These are phyloP conservation scores for Buceros bicornis DNA, from an alignment of 2,797 vertebrate species.

Conservation along the genomic window DNA sequence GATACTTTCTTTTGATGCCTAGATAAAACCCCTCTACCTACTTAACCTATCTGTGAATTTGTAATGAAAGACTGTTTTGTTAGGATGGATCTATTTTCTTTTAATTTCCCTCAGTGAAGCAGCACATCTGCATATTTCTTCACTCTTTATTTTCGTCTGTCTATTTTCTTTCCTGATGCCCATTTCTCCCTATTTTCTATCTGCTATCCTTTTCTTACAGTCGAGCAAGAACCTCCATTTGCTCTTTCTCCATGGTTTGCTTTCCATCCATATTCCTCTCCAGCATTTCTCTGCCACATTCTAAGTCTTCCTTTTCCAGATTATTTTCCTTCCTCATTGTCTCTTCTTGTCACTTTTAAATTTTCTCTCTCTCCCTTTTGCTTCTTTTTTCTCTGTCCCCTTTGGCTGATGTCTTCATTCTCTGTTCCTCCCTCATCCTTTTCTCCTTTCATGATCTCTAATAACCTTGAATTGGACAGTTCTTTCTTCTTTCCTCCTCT, in stretches of 20 bases:
- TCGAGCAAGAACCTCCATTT: not conserved
- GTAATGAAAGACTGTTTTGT: not conserved
- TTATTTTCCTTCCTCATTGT: not conserved
- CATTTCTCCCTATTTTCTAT: not conserved
- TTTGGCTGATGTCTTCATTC: not conserved
- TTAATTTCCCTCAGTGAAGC: not conserved
- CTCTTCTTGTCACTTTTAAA: not conserved
- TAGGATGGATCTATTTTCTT: not conserved
- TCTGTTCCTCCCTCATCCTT: not conserved
- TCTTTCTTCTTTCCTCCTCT: conserved; percentile 7
- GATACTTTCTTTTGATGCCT: not conserved
- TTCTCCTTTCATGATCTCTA: not conserved
- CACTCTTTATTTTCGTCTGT: not conserved
- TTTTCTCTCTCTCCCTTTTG: not conserved
- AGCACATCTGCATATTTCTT: not conserved
- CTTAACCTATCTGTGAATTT: not conserved
- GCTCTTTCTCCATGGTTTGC: not conserved
- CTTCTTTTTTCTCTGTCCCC: not conserved
- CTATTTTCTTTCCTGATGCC: not conserved
- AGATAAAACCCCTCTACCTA: not conserved
- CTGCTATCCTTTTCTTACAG: not conserved
- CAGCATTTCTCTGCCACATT: not conserved
- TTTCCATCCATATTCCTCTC: not conserved
- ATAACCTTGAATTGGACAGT: not conserved
- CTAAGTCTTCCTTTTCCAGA: not conserved